phyloP scores from a whole-genome alignment of 2,888 invertebrate genomes.

The Cinara cedri region DNA sequence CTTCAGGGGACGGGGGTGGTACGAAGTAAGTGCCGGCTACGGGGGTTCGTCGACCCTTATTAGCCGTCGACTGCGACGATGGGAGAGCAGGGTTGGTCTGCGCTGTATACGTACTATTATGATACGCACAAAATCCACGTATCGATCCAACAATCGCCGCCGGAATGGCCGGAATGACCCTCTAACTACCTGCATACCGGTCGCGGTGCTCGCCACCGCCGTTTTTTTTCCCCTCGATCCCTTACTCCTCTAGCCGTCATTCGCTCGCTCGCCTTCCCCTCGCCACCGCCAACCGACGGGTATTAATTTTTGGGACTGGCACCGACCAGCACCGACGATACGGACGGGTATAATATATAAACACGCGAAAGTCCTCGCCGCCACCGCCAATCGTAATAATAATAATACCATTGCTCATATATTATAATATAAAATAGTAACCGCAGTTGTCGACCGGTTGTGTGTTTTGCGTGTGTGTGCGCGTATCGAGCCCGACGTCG shows the following conservation, averaged over 20 bases:
- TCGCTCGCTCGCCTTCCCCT: neutral
- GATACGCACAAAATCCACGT: neutral
- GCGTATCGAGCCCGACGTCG: too few relatives aligned
- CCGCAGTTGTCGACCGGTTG: neutral
- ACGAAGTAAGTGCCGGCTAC: neutral
- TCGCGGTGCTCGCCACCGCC: constrained; percentile 39
- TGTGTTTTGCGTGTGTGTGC: neutral
- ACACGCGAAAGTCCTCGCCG: constrained; percentile 31
- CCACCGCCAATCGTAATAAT: neutral
- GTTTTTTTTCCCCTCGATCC: constrained; percentile 1
- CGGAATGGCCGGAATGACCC: constrained; percentile 51
- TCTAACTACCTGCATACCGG: constrained; percentile 15
- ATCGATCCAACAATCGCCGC: constrained; percentile 56
- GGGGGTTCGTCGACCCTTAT: neutral
- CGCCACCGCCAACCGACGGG: neutral
- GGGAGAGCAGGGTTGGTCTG: constrained; percentile 3
- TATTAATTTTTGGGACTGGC: constrained; percentile 48
- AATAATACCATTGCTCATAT: neutral
- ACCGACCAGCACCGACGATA: constrained; percentile 51
- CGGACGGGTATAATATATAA: constrained; percentile 6
- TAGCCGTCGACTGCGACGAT: neutral
- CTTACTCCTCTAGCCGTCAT: neutral
- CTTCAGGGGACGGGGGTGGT: too few relatives aligned
- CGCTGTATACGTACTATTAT: neutral
- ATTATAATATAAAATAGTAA: constrained; percentile 7